phyloP scores from a whole-genome alignment of 2,113 vertebrate genomes.

The Corvus hawaiiensis region DNA sequence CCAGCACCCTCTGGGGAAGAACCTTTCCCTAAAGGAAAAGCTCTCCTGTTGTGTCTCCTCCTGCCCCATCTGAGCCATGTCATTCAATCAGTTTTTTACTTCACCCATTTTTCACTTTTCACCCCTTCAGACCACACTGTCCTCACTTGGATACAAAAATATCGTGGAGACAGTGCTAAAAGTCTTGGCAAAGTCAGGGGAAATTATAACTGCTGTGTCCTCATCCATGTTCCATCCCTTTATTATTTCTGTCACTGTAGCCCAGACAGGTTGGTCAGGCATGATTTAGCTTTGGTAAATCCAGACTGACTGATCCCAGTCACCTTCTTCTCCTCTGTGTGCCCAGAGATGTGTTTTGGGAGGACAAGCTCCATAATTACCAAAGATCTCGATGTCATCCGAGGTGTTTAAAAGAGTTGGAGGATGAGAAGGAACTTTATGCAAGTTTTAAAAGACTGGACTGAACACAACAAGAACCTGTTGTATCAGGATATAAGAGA shows the following conservation, averaged over 20 bases:
- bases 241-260: not conserved
- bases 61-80: not conserved
- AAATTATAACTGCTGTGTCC: not conserved
- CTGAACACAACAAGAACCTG: not conserved
- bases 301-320: not conserved
- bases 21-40: not conserved
- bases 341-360: not conserved
- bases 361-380: not conserved
- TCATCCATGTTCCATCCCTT: not conserved
- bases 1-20: not conserved
- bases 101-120: not conserved
- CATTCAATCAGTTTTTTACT: not conserved
- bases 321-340: not conserved
- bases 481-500: accelerated
- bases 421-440: not conserved
- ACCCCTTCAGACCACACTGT: not conserved
- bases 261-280: not conserved
- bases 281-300: not conserved
- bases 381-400: not conserved
- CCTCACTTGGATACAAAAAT: not conserved
- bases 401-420: not conserved
- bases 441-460: not conserved
- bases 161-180: not conserved
- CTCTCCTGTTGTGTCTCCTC: not conserved
- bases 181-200: not conserved